Conservation (phyloP, 2,888 invertebrate species). For the Chymomyza fuscimana region DNA sequence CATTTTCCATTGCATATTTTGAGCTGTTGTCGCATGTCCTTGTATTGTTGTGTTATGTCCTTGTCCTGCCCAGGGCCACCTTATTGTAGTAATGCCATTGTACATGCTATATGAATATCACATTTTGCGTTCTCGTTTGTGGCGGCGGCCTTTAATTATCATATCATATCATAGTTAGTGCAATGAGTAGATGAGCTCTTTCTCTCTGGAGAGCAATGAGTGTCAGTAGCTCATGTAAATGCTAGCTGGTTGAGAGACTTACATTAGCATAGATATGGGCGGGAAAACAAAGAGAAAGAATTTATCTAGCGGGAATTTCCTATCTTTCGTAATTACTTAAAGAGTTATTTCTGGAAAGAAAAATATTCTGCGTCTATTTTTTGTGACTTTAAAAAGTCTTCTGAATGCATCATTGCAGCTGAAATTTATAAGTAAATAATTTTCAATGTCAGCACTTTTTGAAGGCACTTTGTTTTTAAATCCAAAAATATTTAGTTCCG, state of each 20-base stretch:
- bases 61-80: slow-evolving; percentile 13
- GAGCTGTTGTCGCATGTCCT: slow-evolving; percentile 55
- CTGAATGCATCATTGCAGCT: too few relatives aligned
- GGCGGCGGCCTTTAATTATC: slow-evolving; percentile 62
- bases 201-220: slow-evolving; percentile 62
- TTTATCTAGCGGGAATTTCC: background rate
- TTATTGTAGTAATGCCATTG: slow-evolving; percentile 51
- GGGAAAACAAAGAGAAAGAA: background rate
- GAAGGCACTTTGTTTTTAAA: too few relatives aligned
- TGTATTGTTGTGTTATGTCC: slow-evolving; percentile 21
- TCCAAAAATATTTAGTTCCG: too few relatives aligned
- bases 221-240: background rate
- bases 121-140: slow-evolving; percentile 55
- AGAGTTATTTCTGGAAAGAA: background rate
- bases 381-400: too few relatives aligned
- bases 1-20: slow-evolving; percentile 68
- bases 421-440: too few relatives aligned
- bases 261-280: slow-evolving; percentile 52
- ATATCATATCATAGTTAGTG: slow-evolving; percentile 63
- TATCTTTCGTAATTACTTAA: background rate
- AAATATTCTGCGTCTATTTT: too few relatives aligned
- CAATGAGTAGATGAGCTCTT: slow-evolving; percentile 11
- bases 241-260: background rate
- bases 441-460: too few relatives aligned
- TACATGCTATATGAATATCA: slow-evolving; percentile 59